These are phyloP conservation scores for Tetraodon nigroviridis DNA, from an alignment of 2,113 vertebrate genomes.

Conservation along the genomic window DNA sequence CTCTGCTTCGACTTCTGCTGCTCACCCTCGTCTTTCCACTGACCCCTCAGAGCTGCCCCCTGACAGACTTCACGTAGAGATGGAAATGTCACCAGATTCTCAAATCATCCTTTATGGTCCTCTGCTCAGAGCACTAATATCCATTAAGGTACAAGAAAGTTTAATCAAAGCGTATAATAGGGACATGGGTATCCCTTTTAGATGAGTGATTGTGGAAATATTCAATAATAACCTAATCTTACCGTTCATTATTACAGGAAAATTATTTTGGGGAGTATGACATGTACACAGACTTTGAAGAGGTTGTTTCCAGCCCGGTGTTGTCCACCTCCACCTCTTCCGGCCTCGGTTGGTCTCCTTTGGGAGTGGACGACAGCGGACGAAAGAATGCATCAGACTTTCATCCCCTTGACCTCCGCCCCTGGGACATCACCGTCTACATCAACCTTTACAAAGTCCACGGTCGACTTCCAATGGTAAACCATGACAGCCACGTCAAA, in stretches of 20 bases:
- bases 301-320: constrained; percentile 86
- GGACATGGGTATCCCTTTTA: not conserved
- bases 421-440: constrained; percentile 96
- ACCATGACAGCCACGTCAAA: not conserved
- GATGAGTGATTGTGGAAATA: not conserved
- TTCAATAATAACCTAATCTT: not conserved
- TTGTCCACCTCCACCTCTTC: constrained; percentile 88
- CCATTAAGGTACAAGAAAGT: constrained; percentile 82
- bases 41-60: constrained; percentile 93
- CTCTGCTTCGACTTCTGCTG: constrained; percentile 44
- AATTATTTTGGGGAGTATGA: constrained; percentile 99
- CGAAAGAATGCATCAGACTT: constrained; percentile 72
- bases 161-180: not conserved
- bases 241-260: constrained; percentile 73
- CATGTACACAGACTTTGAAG: constrained; percentile 98
- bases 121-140: constrained; percentile 85
- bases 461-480: constrained; percentile 87
- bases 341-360: constrained; percentile 89
- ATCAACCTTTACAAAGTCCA: constrained; percentile 96
- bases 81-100: constrained; percentile 93
- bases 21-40: constrained; percentile 65
- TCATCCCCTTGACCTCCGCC: constrained; percentile 86
- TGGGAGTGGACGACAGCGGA: constrained; percentile 81
- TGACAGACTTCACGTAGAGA: constrained; percentile 89
- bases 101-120: constrained; percentile 93